Evolutionary conservation across 2,888 invertebrate genomes (phyloP).

Genomic region (Drosophila kanekoi): DNA sequence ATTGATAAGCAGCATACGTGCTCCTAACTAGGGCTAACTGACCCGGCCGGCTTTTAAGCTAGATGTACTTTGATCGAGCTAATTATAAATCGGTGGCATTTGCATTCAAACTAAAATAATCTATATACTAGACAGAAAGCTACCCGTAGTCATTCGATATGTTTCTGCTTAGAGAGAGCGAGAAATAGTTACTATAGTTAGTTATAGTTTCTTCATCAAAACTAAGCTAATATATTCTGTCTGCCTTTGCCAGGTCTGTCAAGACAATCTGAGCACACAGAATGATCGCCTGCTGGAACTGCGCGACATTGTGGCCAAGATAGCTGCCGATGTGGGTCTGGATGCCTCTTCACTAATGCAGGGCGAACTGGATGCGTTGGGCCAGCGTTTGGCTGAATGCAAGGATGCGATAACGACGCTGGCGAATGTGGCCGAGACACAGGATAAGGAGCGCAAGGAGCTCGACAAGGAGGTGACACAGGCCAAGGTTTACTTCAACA

Average conservation of each 20-base stretch:
- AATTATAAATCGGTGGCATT: slow-evolving; percentile 61
- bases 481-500: slow-evolving; percentile 88
- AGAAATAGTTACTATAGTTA: too few species aligned
- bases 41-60: slow-evolving; percentile 32
- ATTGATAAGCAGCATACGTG: slow-evolving; percentile 55
- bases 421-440: slow-evolving; percentile 91
- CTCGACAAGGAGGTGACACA: slow-evolving; percentile 87
- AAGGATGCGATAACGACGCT: slow-evolving; percentile 90
- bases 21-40: slow-evolving; percentile 16
- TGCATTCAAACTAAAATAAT: slow-evolving; percentile 26
- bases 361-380: slow-evolving; percentile 91
- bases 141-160: too few species aligned
- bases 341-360: slow-evolving; percentile 90
- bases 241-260: slow-evolving; percentile 87
- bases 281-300: slow-evolving; percentile 89
- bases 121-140: too few species aligned
- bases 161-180: too few species aligned
- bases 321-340: slow-evolving; percentile 91
- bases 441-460: slow-evolving; percentile 87
- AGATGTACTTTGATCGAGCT: slow-evolving; percentile 27
- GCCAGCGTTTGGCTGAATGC: slow-evolving; percentile 90
- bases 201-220: too few species aligned
- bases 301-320: slow-evolving; percentile 90
- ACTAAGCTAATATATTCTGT: neutral
- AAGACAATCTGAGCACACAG: slow-evolving; percentile 90